A percentile compares a stretch with the other conserved stretches of the same genome.
These are phyloP conservation scores for Geococcyx californianus DNA, from an alignment of 2,113 vertebrate genomes.

Conservation along the genomic window DNA sequence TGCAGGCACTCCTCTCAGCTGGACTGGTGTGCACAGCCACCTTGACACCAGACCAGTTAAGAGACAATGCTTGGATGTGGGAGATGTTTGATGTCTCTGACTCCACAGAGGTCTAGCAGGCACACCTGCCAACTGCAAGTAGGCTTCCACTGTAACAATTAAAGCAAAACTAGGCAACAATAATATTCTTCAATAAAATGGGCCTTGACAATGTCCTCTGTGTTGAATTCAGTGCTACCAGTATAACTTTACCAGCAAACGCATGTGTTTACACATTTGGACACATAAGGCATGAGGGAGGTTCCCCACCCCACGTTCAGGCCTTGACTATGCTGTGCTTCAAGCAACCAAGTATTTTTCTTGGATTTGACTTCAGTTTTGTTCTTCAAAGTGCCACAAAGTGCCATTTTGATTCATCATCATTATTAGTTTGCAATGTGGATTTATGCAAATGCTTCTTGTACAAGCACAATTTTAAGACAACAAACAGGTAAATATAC, in stretches of 20 bases:
- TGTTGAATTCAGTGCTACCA: background rate
- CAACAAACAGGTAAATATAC: background rate
- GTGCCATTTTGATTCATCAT: background rate
- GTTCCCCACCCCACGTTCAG: background rate
- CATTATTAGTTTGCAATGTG: background rate
- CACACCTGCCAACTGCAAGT: background rate
- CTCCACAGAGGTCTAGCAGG: accelerated
- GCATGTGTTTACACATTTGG: background rate
- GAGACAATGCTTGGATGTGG: background rate
- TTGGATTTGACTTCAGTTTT: background rate
- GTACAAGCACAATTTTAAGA: background rate
- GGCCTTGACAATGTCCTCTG: background rate
- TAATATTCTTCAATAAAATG: background rate
- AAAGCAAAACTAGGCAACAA: background rate
- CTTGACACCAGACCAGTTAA: background rate
- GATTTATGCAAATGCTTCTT: background rate
- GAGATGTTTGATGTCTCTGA: background rate
- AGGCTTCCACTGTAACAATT: background rate
- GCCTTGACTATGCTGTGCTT: background rate
- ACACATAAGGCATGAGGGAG: background rate
- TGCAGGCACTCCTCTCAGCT: background rate
- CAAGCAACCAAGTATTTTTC: background rate
- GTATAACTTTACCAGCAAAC: background rate
- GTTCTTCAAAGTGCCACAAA: background rate
- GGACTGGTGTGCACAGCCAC: background rate